Base-by-base conservation (phyloP, 2,113 vertebrate species). In the Syngnathoides biaculeatus region DNA sequence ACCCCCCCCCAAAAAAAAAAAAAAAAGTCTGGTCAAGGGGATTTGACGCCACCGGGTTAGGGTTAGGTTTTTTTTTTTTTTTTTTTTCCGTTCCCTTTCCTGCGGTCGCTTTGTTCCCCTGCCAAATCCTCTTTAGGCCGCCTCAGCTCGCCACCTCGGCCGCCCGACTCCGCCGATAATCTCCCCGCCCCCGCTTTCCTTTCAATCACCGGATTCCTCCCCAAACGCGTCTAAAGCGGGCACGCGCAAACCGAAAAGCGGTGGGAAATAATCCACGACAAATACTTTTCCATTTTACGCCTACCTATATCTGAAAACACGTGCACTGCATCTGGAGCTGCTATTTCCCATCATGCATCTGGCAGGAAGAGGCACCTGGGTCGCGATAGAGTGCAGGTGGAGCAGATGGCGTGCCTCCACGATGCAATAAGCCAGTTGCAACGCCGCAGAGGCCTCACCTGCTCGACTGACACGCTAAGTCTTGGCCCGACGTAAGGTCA, bases 51-150 rank as follows among this genome's bases (percentile, higher is more conserved):
- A 67, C 53, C 71, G 20, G 53, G n/a, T n/a, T n/a, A n/a, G n/a
- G n/a, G n/a, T n/a, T n/a, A n/a, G n/a, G n/a, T n/a, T n/a, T n/a
- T n/a, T n/a, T n/a, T n/a, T n/a, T n/a, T n/a, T n/a, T n/a, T n/a
- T n/a, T n/a, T 71, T 72, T 72, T 78, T 79, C 73, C 72, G 57
- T 72, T 73, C 64, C 72, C 43, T 56, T 52, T 53, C 52, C 11
- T 13, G 61, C 35, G 1, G 26, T 67, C 64, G 62, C 53, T 65
- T 66, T 62, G 56, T 63, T 5, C 12, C 0, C 14, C 59, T 66
- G 80, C 84, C 76, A 82, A 84, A 85, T 84, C 82, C 83, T 82
- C 73, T 74, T 75, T 73, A 81, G 10, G 13, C 10, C 8, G 26
- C 50, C 64, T 27, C 45, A 55, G n/a, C 53, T 65, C 69, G 39